Evolutionary conservation across 2,113 vertebrate genomes (phyloP).

Genomic region (Brienomyrus brachyistius): DNA sequence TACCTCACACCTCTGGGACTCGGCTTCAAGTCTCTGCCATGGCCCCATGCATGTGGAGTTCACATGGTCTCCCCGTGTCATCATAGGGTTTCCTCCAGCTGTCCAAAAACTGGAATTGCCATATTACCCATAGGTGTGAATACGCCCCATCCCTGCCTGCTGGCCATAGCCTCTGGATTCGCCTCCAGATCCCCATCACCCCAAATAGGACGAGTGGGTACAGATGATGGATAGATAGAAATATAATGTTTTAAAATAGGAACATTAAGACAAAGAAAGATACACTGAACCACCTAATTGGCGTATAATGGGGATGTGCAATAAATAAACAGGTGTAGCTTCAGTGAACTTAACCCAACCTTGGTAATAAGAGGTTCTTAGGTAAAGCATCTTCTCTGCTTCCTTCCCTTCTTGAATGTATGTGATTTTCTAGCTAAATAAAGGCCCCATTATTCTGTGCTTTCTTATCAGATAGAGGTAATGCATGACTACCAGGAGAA

Average conservation of each 20-base stretch:
- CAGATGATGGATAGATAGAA: not conserved
- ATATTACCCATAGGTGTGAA: no score
- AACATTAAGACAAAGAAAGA: not conserved
- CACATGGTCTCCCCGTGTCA: not conserved
- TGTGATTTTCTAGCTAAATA: not conserved
- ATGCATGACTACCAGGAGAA: conserved; percentile 81
- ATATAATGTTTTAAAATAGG: not conserved
- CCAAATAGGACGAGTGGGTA: not conserved
- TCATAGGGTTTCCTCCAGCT: no score
- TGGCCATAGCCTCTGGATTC: no score
- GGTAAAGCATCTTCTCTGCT: not conserved
- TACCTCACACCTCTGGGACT: not conserved
- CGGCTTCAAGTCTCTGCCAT: not conserved
- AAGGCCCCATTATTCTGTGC: not conserved
- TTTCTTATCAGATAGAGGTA: conserved; percentile 76
- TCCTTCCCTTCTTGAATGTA: not conserved
- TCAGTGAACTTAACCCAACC: not conserved
- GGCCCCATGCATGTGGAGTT: not conserved
- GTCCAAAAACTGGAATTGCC: no score
- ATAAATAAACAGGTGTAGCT: no score
- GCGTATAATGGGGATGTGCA: not conserved
- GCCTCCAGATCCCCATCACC: no score
- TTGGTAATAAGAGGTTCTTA: not conserved
- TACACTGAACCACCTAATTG: not conserved
- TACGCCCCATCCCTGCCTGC: no score